Evolutionary conservation across 2,888 invertebrate genomes (phyloP).

Genomic region (Perizoma flavofasciatum): DNA sequence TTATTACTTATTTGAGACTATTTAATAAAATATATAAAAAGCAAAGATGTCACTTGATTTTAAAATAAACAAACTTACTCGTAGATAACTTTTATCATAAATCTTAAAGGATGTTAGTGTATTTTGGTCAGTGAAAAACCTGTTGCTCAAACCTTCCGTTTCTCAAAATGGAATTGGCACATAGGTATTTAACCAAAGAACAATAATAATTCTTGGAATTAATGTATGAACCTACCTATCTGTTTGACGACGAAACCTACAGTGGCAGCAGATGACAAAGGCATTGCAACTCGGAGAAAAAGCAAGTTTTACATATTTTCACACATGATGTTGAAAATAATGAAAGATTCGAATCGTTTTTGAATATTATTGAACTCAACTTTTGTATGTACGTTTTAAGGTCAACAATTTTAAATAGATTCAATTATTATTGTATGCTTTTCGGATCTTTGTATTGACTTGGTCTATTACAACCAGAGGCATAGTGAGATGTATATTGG

Average conservation of each 20-base stretch:
- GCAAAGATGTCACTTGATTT: too few species aligned
- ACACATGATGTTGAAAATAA: conserved; percentile 13
- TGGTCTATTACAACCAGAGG: too few species aligned
- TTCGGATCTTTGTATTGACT: too few species aligned
- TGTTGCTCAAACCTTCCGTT: conserved; percentile 16
- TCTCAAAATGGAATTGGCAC: conserved; percentile 20
- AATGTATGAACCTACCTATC: background rate
- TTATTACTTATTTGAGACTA: too few species aligned
- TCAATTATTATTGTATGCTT: too few species aligned
- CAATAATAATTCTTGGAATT: conserved; percentile 20
- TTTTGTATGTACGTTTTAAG: too few species aligned
- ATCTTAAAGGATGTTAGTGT: background rate
- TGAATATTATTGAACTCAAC: conserved; percentile 1
- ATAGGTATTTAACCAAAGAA: conserved; percentile 8
- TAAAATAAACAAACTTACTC: too few species aligned
- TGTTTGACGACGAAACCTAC: conserved; percentile 10
- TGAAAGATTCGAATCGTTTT: conserved; percentile 13
- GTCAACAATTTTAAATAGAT: too few species aligned
- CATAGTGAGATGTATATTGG: too few species aligned
- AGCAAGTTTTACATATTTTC: conserved; percentile 22
- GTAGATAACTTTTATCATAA: too few species aligned
- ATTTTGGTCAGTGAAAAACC: conserved; percentile 11
- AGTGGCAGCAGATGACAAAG: conserved; percentile 15
- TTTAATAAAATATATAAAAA: too few species aligned
- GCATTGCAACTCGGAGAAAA: conserved; percentile 9